Conservation (phyloP, 2,888 invertebrate species). For the Schizaphis graminum region DNA sequence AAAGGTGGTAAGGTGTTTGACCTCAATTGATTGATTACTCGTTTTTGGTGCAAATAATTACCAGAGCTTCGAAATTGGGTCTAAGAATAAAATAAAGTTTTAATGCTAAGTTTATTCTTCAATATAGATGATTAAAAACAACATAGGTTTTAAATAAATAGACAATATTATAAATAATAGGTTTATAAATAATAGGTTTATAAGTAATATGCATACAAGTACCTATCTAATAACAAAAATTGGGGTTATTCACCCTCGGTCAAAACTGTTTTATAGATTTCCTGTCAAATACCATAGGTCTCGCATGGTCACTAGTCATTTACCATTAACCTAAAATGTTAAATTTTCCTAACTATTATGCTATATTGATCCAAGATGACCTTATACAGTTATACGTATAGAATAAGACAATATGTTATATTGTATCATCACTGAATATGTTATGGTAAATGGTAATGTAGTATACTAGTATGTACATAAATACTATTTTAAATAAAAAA, state of each 20-base stretch:
- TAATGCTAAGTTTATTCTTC: neutral
- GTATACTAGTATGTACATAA: neutral
- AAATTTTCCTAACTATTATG: neutral
- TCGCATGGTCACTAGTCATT: constrained; percentile 46
- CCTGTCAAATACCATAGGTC: constrained; percentile 27
- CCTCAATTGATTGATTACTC: constrained; percentile 10
- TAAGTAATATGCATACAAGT: neutral
- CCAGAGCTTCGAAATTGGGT: constrained; percentile 21
- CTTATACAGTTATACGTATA: too few relatives aligned
- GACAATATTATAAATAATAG: neutral
- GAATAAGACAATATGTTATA: neutral
- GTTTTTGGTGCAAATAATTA: constrained; percentile 49
- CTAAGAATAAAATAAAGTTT: constrained; percentile 48
- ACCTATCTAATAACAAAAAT: neutral
- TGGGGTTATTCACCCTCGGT: constrained; percentile 35
- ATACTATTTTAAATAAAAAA: neutral
- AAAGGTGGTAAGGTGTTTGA: constrained; percentile 58
- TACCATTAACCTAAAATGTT: constrained; percentile 42
- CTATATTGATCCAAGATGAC: constrained; percentile 26
- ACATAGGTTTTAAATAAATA: neutral
- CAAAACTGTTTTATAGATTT: constrained; percentile 59
- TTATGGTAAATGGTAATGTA: neutral
- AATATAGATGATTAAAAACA: neutral
- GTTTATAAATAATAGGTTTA: neutral
- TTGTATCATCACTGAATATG: neutral